Evolutionary conservation across 1,140 invertebrate genomes (phyloP).

Genomic region (Papilio helenus): DNA sequence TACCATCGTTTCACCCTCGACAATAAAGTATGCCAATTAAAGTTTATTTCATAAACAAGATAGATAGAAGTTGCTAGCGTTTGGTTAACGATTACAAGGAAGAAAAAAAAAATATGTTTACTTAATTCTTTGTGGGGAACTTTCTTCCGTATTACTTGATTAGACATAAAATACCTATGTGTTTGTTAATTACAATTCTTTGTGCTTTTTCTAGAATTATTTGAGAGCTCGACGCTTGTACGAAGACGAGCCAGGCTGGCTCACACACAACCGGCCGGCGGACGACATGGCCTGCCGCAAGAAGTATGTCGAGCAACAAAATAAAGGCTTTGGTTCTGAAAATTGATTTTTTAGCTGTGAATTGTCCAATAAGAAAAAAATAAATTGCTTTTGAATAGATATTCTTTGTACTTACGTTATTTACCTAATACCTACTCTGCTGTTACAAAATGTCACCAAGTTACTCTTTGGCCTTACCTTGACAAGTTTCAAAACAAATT

Average conservation of each 20-base stretch:
- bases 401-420: not conserved
- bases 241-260: slow-evolving; percentile 96
- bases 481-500: not conserved
- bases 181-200: not conserved
- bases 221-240: slow-evolving; percentile 94
- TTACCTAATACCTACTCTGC: not conserved
- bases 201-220: slow-evolving; percentile 88
- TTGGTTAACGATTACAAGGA: too few species aligned
- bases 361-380: not conserved
- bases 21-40: slow-evolving; percentile 84
- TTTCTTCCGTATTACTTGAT: too few species aligned
- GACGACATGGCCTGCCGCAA: slow-evolving; percentile 92
- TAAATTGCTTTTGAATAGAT: not conserved
- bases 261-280: slow-evolving; percentile 93
- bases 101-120: too few species aligned
- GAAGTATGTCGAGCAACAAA: slow-evolving; percentile 87
- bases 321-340: slow-evolving; percentile 80
- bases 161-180: too few species aligned
- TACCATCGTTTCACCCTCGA: slow-evolving; percentile 99
- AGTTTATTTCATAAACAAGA: too few species aligned
- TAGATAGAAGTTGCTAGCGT: too few species aligned
- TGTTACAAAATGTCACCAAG: not conserved
- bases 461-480: not conserved
- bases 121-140: too few species aligned
- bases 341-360: slow-evolving; percentile 36